A percentile compares a stretch with the other conserved stretches of the same genome.
Conservation (phyloP, 2,888 invertebrate species). For the Dicycla oo region DNA sequence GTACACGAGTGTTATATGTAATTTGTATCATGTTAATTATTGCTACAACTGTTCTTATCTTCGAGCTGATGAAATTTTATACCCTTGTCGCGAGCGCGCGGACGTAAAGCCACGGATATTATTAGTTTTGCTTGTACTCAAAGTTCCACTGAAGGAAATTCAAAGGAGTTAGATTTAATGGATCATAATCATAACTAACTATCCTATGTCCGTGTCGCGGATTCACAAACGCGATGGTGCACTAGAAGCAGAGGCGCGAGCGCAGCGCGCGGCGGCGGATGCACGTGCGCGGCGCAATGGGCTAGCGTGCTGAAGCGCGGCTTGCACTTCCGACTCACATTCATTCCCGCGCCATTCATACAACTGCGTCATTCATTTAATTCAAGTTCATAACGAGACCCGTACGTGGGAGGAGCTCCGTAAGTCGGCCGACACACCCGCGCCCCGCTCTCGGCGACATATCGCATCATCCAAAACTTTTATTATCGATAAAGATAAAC, state of each 20-base stretch:
- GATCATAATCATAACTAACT: constrained; percentile 10
- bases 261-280: constrained; percentile 70
- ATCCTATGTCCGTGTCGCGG: constrained; percentile 19
- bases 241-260: constrained; percentile 28
- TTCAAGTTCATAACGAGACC: constrained; percentile 87
- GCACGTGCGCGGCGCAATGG: constrained; percentile 81
- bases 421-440: constrained; percentile 75
- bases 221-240: constrained; percentile 44
- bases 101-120: constrained; percentile 63
- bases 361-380: constrained; percentile 89
- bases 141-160: constrained; percentile 29
- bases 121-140: constrained; percentile 55
- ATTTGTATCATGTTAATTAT: constrained; percentile 76
- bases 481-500: constrained; percentile 78
- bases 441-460: constrained; percentile 70
- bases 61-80: constrained; percentile 75
- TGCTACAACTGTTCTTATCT: constrained; percentile 73
- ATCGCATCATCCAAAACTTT: constrained; percentile 75
- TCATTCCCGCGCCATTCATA: constrained; percentile 89
- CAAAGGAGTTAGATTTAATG: constrained; percentile 37
- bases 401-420: constrained; percentile 81
- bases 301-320: constrained; percentile 84
- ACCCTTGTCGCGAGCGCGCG: constrained; percentile 68
- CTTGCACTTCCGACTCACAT: constrained; percentile 88
- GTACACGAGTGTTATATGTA: constrained; percentile 72